Conservation (phyloP, 2,113 vertebrate species). For the Passer domesticus region DNA sequence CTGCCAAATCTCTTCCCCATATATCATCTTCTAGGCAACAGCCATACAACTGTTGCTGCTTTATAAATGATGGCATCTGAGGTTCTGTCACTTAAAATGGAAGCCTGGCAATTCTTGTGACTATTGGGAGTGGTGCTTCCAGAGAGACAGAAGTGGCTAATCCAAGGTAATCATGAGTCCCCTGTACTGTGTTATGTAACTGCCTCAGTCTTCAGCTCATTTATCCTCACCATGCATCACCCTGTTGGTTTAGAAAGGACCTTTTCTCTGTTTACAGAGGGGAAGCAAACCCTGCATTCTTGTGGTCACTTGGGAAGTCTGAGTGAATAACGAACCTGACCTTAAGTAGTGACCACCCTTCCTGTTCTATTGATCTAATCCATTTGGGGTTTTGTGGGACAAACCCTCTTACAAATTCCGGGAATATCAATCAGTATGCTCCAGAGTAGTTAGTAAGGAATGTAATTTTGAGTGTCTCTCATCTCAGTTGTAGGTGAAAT, state of each 20-base stretch:
- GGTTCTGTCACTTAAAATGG: background rate
- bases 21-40: background rate
- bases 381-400: background rate
- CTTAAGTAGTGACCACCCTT: background rate
- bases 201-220: background rate
- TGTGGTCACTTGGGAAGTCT: conserved; percentile 22
- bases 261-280: conserved; percentile 10
- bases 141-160: background rate
- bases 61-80: background rate
- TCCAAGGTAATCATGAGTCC: background rate
- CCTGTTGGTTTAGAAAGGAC: background rate
- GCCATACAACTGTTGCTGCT: background rate
- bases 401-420: background rate
- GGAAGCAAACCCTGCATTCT: conserved; percentile 4
- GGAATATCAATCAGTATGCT: background rate
- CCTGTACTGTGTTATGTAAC: background rate
- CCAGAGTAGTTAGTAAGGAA: background rate
- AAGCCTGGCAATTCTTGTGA: background rate
- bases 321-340: background rate
- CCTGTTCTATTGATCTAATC: background rate
- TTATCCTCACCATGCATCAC: background rate
- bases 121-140: background rate
- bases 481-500: background rate
- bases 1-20: background rate
- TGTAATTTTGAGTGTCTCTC: background rate